Evolutionary conservation across 2,888 invertebrate species (phyloP), one percentile per base, ranked within the genome.

Genomic region (Cyrtodaria siliqua): DNA sequence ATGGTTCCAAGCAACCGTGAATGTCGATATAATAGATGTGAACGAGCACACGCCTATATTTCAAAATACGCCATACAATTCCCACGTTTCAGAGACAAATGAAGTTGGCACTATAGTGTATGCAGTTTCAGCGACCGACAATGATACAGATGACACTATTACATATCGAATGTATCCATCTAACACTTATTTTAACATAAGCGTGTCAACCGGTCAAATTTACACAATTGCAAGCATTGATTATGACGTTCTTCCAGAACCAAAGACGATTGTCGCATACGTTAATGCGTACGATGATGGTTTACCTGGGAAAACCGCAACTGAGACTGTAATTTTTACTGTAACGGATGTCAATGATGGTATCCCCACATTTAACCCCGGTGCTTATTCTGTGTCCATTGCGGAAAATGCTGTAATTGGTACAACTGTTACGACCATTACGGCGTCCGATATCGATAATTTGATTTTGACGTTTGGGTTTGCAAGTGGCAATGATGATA

Each of bases 331-430:
- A 12, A 73, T 79, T 3, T 52, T 87, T 2, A 82, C 83, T 18
- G 61, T 89, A 12, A 42, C 61, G 8, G 87, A 88, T 62, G 66
- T 64, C 33, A 87, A 88, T 59, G 87, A 89, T 70, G 86, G 82
- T 57, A 60, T 56, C 14, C 87, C 88, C 2, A 61, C 71, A 1
- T 87, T 87, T 61, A 52, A 55, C 8, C 72, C 74, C 9, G 62
- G 76, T 14, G 72, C 83, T 1, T 89, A 87, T 71, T 56, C 72
- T 6, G 76, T 84, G 6, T 74, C 49, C 29, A 74, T 89, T 16
- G 55, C 77, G 3, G 90, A 90, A 70, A 83, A 85, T 66, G 82
- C 75, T 0, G 57, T 63, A 2, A 42, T 62, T 12, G 86, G 84
- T 6, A 59, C 77, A 12, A 42, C 73, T 3, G 78, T 86, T 4